Evolutionary conservation across 2,888 invertebrate species (phyloP).

Genomic region (Camponotus fellah): DNA sequence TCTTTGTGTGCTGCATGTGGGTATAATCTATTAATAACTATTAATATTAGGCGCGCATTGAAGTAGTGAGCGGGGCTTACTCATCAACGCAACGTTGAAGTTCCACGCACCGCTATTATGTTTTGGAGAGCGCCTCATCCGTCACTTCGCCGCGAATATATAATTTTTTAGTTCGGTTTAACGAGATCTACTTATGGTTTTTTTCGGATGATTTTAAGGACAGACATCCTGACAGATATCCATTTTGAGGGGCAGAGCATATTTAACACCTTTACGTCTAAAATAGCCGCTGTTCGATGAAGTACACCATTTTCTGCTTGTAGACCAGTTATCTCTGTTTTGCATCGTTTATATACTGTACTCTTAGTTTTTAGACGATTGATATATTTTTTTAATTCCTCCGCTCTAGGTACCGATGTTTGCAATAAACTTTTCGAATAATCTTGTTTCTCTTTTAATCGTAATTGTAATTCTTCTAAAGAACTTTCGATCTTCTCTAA

Average conservation of each 20-base stretch:
- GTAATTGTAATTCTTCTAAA: constrained; percentile 89
- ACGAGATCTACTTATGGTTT: too few relatives aligned
- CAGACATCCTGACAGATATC: neutral
- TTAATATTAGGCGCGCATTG: too few relatives aligned
- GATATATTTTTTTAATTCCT: constrained; percentile 95
- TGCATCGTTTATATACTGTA: constrained; percentile 93
- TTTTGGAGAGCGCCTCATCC: too few relatives aligned
- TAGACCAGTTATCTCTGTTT: constrained; percentile 91
- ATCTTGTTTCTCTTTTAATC: constrained; percentile 79
- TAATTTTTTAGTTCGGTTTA: too few relatives aligned
- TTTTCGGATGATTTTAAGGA: too few relatives aligned
- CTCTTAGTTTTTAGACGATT: constrained; percentile 93
- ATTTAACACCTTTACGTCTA: constrained; percentile 88
- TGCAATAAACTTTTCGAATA: constrained; percentile 75
- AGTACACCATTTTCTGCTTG: constrained; percentile 93
- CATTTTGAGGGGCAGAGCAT: neutral
- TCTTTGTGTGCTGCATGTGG: too few relatives aligned
- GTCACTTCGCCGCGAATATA: too few relatives aligned
- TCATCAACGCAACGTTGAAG: too few relatives aligned
- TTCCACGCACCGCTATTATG: too few relatives aligned
- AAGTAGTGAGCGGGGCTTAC: too few relatives aligned
- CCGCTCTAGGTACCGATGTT: constrained; percentile 87
- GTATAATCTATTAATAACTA: too few relatives aligned
- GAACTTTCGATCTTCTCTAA: constrained; percentile 87
- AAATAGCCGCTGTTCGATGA: constrained; percentile 91